phyloP scores from a whole-genome alignment of 2,113 vertebrate genomes.

The Salvelinus namaycush region DNA sequence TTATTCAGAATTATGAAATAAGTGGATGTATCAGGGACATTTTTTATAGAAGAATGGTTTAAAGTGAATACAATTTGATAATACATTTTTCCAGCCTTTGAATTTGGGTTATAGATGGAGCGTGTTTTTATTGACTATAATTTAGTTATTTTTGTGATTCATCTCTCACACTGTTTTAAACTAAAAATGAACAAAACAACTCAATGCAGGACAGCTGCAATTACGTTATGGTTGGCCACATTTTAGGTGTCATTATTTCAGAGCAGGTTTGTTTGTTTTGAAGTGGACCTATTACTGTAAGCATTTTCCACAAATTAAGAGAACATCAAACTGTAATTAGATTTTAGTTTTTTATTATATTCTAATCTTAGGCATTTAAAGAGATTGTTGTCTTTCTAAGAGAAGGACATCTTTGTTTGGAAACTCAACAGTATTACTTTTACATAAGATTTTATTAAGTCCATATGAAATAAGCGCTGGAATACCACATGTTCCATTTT shows the following conservation, averaged over 20 bases:
- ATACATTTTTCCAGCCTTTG: not conserved
- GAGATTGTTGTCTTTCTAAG: slow-evolving; percentile 11
- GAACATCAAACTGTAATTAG: slow-evolving; percentile 42
- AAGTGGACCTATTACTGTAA: slow-evolving; percentile 5
- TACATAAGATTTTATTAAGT: slow-evolving; percentile 6
- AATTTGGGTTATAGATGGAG: not conserved
- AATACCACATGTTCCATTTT: slow-evolving; percentile 48
- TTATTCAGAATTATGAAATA: too few relatives aligned
- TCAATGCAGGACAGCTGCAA: not conserved
- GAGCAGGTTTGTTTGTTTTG: slow-evolving; percentile 39
- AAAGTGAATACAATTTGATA: not conserved
- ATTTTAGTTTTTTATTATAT: slow-evolving; percentile 35
- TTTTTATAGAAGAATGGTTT: not conserved
- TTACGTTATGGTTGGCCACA: not conserved
- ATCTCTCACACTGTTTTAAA: not conserved
- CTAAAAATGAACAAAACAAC: not conserved
- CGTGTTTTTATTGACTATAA: not conserved
- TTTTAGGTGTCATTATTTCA: not conserved
- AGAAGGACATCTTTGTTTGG: slow-evolving; percentile 15
- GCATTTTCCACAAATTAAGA: slow-evolving; percentile 16
- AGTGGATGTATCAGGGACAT: not conserved
- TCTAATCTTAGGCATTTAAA: slow-evolving; percentile 44
- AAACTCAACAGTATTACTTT: slow-evolving; percentile 52
- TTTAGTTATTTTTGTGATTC: not conserved
- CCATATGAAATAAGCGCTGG: slow-evolving; percentile 47